Conservation (phyloP, 2,888 invertebrate species). For the Eretmocerus hayati region DNA sequence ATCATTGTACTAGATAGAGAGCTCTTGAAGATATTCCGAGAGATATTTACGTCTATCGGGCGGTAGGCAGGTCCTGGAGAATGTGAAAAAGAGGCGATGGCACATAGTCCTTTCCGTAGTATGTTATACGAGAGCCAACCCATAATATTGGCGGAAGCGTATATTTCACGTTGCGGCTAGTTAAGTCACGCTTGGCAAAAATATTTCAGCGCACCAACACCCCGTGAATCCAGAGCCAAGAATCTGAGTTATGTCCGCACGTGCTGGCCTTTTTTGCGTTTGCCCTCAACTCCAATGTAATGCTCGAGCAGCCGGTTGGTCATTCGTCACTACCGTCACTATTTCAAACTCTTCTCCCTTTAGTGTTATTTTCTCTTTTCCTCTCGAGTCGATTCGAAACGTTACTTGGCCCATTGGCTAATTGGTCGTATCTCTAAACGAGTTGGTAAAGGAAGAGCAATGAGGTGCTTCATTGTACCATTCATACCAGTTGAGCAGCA, state of each 20-base stretch:
- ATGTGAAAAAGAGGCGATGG: conserved; percentile 21
- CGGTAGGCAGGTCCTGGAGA: conserved; percentile 18
- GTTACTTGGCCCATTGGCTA: conserved; percentile 38
- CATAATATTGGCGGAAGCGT: conserved; percentile 15
- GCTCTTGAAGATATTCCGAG: too few relatives aligned
- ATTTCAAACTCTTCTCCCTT: neutral
- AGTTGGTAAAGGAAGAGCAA: conserved; percentile 8
- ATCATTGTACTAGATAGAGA: too few relatives aligned
- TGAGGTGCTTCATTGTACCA: conserved; percentile 37
- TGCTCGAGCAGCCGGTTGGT: too few relatives aligned
- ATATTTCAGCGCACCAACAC: conserved; percentile 21
- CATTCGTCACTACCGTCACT: neutral
- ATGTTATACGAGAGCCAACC: neutral
- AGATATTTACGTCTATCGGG: too few relatives aligned
- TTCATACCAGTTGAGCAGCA: conserved; percentile 35
- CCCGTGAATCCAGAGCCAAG: conserved; percentile 21
- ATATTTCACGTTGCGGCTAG: conserved; percentile 20
- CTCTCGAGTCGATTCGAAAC: conserved; percentile 26
- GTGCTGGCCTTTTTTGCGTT: conserved; percentile 8
- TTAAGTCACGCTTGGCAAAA: conserved; percentile 20
- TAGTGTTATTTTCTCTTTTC: neutral
- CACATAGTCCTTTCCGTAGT: conserved; percentile 1
- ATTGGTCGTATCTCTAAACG: conserved; percentile 39
- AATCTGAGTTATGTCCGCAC: conserved; percentile 20
- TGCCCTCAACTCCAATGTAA: conserved; percentile 1